Conservation (phyloP, 2,113 vertebrate genomes). For the Rhabdornis inornatus region DNA sequence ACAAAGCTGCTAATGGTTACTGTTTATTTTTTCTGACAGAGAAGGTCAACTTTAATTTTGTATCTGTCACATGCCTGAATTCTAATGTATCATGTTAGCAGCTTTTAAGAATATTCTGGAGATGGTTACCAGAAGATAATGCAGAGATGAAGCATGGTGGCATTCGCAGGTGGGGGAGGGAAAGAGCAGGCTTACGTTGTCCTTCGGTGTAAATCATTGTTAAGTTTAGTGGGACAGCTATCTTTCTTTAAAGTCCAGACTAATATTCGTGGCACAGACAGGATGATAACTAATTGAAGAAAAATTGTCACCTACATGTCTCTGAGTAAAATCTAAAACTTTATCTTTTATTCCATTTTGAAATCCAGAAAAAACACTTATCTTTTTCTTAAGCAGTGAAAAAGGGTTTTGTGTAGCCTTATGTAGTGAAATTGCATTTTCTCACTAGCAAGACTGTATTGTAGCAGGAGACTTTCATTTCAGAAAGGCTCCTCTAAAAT, state of each 20-base stretch:
- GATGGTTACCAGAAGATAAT: conserved; percentile 3
- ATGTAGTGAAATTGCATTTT: conserved; percentile 36
- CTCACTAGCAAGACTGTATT: neutral
- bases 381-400: neutral
- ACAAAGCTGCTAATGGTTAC: conserved; percentile 51
- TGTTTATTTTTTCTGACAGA: conserved; percentile 62
- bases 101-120: conserved; percentile 50
- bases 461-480: conserved; percentile 33
- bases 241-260: neutral
- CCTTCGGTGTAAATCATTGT: neutral
- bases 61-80: conserved; percentile 50
- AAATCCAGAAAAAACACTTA: neutral
- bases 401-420: neutral
- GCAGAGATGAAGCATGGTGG: conserved; percentile 14
- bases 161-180: neutral
- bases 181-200: neutral
- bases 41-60: conserved; percentile 53
- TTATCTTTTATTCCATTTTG: neutral
- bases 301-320: neutral
- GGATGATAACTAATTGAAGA: neutral
- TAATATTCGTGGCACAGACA: neutral
- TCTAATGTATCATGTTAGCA: conserved; percentile 39
- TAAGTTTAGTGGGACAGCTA: neutral
- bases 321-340: neutral
- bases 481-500: conserved; percentile 36